Percentiles rank a stretch among this genome's conserved stretches.
Conservation (phyloP, 2,797 vertebrate genomes). For the Momotus momota region DNA sequence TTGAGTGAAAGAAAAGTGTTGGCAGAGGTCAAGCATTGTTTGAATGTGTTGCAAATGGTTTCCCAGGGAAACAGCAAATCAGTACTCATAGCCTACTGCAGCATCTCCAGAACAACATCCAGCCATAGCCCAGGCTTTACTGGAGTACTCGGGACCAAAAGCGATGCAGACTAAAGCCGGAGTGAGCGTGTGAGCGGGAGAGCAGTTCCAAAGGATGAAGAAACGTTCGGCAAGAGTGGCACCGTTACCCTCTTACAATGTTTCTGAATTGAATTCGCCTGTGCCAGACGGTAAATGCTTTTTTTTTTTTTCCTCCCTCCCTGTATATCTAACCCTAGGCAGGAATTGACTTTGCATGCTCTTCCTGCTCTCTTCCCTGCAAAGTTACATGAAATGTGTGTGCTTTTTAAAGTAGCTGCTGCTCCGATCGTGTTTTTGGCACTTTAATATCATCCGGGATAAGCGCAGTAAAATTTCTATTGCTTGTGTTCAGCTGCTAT, state of each 20-base stretch:
- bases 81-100: constrained; percentile 56
- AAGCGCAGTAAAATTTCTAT: not conserved
- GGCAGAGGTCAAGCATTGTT: constrained; percentile 75
- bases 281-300: constrained; percentile 43
- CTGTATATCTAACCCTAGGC: not conserved
- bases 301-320: not conserved
- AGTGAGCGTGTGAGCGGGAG: not conserved
- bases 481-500: not conserved
- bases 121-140: constrained; percentile 14
- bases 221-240: constrained; percentile 68
- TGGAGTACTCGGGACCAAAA: constrained; percentile 11
- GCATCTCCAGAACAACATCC: constrained; percentile 58
- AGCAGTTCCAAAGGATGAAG: constrained; percentile 64
- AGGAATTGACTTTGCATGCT: not conserved
- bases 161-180: constrained; percentile 39
- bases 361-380: not conserved
- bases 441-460: not conserved
- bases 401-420: not conserved
- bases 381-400: not conserved
- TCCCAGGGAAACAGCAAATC: constrained; percentile 80
- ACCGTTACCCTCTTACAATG: constrained; percentile 36
- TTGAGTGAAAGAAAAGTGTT: constrained; percentile 50
- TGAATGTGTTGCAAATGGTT: constrained; percentile 75
- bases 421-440: not conserved
- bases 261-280: constrained; percentile 43